Base-by-base conservation (phyloP, 2,113 vertebrate species). In the Junco hyemalis region DNA sequence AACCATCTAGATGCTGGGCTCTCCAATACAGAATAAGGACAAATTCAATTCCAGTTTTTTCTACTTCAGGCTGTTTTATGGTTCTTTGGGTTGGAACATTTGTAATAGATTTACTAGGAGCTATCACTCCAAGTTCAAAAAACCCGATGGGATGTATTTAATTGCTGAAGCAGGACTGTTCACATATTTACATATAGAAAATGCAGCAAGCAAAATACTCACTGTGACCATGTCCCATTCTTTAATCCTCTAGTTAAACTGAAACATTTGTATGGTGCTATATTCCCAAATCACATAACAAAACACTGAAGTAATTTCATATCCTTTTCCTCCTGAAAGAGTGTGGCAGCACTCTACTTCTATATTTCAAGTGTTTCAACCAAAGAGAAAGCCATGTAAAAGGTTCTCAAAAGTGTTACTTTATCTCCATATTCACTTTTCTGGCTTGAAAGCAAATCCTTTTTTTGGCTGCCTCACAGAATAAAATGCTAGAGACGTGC, bases 351-450 rank as follows among this genome's bases (percentile, higher is more conserved):
- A 60, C 35, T 86, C 31, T 64, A 50, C 83, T 84, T 90, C 53
- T 44, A 50, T 77, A 92, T 91, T 89, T 90, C 76, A 85, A 80
- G 16, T 28, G 78, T 86, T 95, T 93, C 59, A 93, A 82, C 44
- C 61, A 79, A 95, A 74, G 63, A 95, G 77, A 96, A 95, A 94
- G 61, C 44, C 47, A 56, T n/a, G 93, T 94, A 87, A 96, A 86
- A 94, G 11, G 80, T 61, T 66, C 50, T 96, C 77, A 68, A 68
- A 96, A 96, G 42, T 91, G 53, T 38, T 83, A 76, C 50, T 87
- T 94, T 93, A 94, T 92, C 89, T 96, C 83, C 45, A 13, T 81
- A 63, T 81, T 95, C 80, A 66, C 56, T 73, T 48, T 81, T 88
- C 15, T 29, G 47, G 51, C 84, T 96, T 96, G 73, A 96, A 96